Evolutionary conservation across 2,113 vertebrate genomes (phyloP).

Genomic region (Catagonus wagneri): DNA sequence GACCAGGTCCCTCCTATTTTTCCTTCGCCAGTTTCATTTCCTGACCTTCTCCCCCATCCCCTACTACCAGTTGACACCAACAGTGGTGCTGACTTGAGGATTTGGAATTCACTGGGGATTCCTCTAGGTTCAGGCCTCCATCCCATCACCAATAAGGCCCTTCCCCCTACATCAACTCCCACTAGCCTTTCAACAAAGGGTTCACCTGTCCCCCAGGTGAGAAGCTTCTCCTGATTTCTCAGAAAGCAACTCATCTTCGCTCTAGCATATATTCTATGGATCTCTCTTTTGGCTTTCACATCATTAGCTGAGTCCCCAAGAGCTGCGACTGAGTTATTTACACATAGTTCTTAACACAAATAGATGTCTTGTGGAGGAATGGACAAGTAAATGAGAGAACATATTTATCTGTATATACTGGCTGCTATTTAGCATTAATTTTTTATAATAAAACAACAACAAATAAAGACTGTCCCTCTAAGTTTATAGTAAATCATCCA

Average conservation of each 20-base stretch:
- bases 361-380: neutral
- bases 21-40: neutral
- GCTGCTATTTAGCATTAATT: neutral
- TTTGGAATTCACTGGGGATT: neutral
- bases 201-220: neutral
- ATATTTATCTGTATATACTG: neutral
- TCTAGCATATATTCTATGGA: neutral
- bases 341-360: neutral
- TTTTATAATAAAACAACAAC: neutral
- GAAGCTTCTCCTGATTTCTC: neutral
- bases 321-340: neutral
- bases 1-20: neutral
- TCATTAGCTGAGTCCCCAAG: neutral
- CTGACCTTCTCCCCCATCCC: neutral
- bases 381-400: neutral
- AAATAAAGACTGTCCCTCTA: neutral
- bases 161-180: neutral
- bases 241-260: neutral
- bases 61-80: neutral
- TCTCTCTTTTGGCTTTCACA: neutral
- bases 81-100: neutral
- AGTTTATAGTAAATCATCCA: slow-evolving; percentile 43
- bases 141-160: neutral
- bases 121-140: neutral
- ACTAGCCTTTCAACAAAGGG: neutral